Evolutionary conservation across 2,113 vertebrate species (phyloP).

Genomic region (Albula glossodonta): DNA sequence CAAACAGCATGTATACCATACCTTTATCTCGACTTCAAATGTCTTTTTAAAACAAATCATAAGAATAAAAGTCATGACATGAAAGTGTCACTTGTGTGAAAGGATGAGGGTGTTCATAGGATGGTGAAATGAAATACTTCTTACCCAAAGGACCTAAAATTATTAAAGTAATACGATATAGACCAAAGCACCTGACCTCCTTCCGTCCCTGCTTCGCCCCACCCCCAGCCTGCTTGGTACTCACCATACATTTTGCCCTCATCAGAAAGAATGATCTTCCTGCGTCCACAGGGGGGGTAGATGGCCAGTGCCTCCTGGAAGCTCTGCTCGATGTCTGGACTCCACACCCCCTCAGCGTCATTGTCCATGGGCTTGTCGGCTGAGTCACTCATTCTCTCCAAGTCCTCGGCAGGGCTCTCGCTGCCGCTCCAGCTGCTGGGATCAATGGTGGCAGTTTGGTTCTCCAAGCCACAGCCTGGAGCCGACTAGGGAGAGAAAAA

Average conservation of each 20-base stretch:
- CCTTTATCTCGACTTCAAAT: too few species aligned
- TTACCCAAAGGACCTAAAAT: too few species aligned
- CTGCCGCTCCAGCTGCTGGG: slow-evolving; percentile 99
- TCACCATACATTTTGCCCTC: slow-evolving; percentile 99
- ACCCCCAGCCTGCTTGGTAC: slow-evolving; percentile 49
- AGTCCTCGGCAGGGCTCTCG: slow-evolving; percentile 96
- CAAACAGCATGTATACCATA: background rate
- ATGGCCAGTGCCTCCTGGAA: slow-evolving; percentile 99
- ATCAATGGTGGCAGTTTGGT: slow-evolving; percentile 75
- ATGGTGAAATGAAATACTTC: too few species aligned
- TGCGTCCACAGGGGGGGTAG: slow-evolving; percentile 95
- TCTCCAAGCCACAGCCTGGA: background rate
- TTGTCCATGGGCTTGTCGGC: slow-evolving; percentile 97
- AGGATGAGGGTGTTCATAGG: background rate
- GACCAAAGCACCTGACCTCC: background rate
- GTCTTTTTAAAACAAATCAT: background rate
- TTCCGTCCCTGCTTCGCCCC: background rate
- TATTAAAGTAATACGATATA: background rate
- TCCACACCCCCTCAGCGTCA: slow-evolving; percentile 98
- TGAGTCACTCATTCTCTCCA: slow-evolving; percentile 95
- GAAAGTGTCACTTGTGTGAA: background rate
- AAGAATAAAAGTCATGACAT: background rate
- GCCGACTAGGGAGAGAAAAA: slow-evolving; percentile 78
- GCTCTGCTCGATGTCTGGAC: slow-evolving; percentile 98
- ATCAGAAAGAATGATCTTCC: slow-evolving; percentile 99